Conservation (phyloP, 1,140 invertebrate genomes). For the Microplitis demolitor region DNA sequence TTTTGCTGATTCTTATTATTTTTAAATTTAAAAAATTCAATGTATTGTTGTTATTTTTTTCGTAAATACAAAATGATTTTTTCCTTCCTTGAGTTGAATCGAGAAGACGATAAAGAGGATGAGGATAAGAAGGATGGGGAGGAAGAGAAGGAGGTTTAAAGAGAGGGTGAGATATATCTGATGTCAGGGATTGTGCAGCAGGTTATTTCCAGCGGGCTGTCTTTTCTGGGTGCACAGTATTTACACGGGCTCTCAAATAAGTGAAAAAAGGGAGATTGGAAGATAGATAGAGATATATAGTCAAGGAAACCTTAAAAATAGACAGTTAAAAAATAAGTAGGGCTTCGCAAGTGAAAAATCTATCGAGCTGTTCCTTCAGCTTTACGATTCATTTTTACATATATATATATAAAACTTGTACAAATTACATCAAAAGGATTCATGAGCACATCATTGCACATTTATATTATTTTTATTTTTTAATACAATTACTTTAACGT, state of each 20-base stretch:
- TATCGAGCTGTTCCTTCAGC: neutral
- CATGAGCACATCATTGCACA: neutral
- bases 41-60: neutral
- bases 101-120: neutral
- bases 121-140: neutral
- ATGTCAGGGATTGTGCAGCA: slow-evolving; percentile 7
- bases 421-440: neutral
- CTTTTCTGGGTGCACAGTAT: neutral
- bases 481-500: too few relatives aligned
- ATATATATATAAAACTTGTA: neutral
- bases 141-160: neutral
- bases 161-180: neutral
- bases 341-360: slow-evolving; percentile 11
- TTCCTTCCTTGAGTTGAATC: neutral
- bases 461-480: neutral
- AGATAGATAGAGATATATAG: neutral
- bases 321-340: neutral
- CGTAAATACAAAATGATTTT: neutral
- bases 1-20: slow-evolving; percentile 1
- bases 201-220: slow-evolving; percentile 15
- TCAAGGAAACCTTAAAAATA: slow-evolving; percentile 4
- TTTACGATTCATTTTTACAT: neutral
- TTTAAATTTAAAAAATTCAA: neutral
- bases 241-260: slow-evolving; percentile 6
- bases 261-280: slow-evolving; percentile 1